A percentile compares a stretch with the other conserved stretches of the same genome.
Evolutionary conservation across 2,113 vertebrate genomes (phyloP).

Genomic region (Gorsachius goisagi): DNA sequence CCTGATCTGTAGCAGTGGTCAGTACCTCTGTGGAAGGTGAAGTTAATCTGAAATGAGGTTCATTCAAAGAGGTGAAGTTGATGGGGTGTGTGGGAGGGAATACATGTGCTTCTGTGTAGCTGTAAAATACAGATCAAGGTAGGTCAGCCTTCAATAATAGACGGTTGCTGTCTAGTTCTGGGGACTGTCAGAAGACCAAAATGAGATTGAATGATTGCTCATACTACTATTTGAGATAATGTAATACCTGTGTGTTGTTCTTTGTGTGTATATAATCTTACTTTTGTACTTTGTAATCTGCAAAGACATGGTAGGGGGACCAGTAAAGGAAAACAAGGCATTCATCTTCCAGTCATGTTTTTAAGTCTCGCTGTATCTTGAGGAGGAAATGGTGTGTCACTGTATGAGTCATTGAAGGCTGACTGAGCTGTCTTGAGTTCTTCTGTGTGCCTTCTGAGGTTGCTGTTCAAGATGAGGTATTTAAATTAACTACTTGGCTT

Average conservation of each 20-base stretch:
- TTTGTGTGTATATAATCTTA: background rate
- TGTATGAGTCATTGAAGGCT: background rate
- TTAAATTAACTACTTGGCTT: constrained; percentile 20
- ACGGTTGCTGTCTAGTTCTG: background rate
- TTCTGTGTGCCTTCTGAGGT: constrained; percentile 49
- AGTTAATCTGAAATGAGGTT: background rate
- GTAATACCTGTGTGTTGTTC: background rate
- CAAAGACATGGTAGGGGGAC: background rate
- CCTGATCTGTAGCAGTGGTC: background rate
- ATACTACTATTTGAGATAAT: background rate
- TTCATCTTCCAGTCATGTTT: background rate
- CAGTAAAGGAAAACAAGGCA: background rate
- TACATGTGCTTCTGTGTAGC: background rate
- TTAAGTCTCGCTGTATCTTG: background rate
- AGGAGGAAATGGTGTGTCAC: background rate
- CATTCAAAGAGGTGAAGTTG: background rate
- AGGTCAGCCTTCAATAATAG: background rate
- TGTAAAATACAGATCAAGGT: background rate
- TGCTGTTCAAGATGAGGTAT: constrained; percentile 19
- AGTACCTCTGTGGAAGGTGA: background rate
- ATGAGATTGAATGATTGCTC: background rate
- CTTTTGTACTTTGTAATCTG: constrained; percentile 1
- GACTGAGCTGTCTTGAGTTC: background rate
- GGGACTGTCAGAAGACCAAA: background rate
- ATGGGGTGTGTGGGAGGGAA: background rate